Percentiles rank a stretch among this genome's conserved stretches.
These are phyloP conservation scores for Ginglymostoma cirratum DNA, from an alignment of 2,113 vertebrate species.

Conservation along the genomic window DNA sequence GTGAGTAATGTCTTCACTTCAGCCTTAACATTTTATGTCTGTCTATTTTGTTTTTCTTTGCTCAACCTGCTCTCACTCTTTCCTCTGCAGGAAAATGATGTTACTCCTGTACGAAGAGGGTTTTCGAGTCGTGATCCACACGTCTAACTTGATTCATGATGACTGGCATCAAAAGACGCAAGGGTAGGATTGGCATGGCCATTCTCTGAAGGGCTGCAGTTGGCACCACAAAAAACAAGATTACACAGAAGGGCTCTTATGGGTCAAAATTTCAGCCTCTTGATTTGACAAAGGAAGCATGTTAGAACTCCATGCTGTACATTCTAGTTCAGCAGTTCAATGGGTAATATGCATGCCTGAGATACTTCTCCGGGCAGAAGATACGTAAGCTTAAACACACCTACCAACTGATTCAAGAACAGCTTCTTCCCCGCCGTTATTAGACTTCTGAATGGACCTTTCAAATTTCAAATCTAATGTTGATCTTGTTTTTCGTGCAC, in stretches of 20 bases:
- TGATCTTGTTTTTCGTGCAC: no score
- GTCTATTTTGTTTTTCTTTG: neutral
- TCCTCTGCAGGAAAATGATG: constrained; percentile 88
- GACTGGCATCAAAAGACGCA: constrained; percentile 99
- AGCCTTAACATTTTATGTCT: no score
- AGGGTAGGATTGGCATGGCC: constrained; percentile 63
- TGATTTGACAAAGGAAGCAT: neutral
- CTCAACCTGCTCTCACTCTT: neutral
- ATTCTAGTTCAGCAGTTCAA: neutral
- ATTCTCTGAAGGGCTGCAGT: neutral
- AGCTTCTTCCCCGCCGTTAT: no score
- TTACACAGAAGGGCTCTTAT: no score
- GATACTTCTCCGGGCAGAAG: neutral
- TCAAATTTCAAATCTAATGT: no score
- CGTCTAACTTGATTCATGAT: constrained; percentile 85
- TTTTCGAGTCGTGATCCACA: constrained; percentile 85
- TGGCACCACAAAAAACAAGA: neutral
- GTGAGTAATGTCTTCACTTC: neutral
- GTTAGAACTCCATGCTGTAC: neutral
- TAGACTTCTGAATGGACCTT: no score
- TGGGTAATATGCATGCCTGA: neutral
- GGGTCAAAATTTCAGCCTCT: neutral
- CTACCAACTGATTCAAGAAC: no score
- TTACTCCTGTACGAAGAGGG: constrained; percentile 87
- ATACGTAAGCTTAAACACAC: no score